Conservation (phyloP, 2,888 invertebrate species). For the Sericinus montela region DNA sequence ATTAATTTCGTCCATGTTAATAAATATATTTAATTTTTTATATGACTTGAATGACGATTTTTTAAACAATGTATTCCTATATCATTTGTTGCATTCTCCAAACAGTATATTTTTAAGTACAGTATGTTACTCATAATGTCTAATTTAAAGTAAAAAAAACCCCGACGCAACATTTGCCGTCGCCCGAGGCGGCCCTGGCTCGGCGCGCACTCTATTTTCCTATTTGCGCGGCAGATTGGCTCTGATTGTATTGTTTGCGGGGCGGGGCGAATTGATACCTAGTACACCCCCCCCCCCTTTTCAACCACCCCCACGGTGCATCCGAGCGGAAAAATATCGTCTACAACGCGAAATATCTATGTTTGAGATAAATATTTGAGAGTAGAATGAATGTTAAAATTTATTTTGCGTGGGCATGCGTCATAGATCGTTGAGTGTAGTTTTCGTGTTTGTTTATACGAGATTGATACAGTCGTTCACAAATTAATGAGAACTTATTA, state of each 20-base stretch:
- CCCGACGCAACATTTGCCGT: conserved; percentile 15
- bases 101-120: neutral
- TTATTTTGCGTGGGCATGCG: conserved; percentile 29
- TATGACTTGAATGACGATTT: too few species aligned
- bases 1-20: too few species aligned
- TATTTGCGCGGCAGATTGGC: conserved; percentile 78
- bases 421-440: neutral
- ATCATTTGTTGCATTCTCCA: too few species aligned
- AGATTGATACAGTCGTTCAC: neutral
- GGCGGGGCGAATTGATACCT: conserved; percentile 50
- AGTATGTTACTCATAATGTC: conserved; percentile 2
- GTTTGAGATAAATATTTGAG: conserved; percentile 68
- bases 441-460: too few species aligned
- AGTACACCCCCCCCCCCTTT: conserved; percentile 29
- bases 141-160: conserved; percentile 23
- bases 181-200: conserved; percentile 60
- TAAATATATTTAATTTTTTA: too few species aligned
- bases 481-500: too few species aligned
- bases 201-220: conserved; percentile 75
- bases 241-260: conserved; percentile 78
- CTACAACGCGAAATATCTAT: conserved; percentile 52
- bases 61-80: too few species aligned
- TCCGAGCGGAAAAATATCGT: conserved; percentile 66
- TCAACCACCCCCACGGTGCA: conserved; percentile 35
- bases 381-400: conserved; percentile 54